Evolutionary conservation across 1,140 invertebrate genomes (phyloP).

Genomic region (Armadillidium nasatum): DNA sequence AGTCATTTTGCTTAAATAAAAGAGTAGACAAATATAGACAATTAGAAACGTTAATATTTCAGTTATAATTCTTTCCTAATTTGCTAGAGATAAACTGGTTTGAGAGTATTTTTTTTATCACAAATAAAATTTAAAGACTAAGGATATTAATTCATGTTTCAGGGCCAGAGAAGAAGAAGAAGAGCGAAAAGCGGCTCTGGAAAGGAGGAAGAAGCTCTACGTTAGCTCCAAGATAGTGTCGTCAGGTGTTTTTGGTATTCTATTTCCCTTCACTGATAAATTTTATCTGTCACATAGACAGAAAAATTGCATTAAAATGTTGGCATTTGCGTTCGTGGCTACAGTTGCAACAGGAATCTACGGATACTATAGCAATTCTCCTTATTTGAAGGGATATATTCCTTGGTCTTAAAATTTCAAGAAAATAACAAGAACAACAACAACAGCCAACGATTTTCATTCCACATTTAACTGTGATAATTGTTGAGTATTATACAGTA

Average conservation of each 20-base stretch:
- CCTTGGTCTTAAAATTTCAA: background rate
- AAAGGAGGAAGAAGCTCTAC: background rate
- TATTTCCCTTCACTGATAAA: background rate
- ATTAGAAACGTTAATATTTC: too few species aligned
- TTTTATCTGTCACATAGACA: background rate
- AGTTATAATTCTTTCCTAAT: too few species aligned
- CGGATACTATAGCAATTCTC: constrained; percentile 2
- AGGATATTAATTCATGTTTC: too few species aligned
- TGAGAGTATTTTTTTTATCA: background rate
- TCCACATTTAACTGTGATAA: too few species aligned
- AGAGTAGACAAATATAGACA: too few species aligned
- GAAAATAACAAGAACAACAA: too few species aligned
- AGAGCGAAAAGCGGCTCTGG: background rate
- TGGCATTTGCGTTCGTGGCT: background rate
- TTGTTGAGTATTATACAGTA: too few species aligned
- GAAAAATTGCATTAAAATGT: background rate
- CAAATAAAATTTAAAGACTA: too few species aligned
- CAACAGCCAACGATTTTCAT: too few species aligned
- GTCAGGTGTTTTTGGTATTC: background rate
- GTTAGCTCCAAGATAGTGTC: background rate
- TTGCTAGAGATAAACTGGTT: too few species aligned
- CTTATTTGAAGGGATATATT: background rate
- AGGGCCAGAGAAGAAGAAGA: background rate
- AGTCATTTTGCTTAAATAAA: too few species aligned
- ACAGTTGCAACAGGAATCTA: background rate